Percentiles rank a stretch among this genome's conserved stretches.
Evolutionary conservation across 2,113 vertebrate genomes (phyloP).

Genomic region (Murina feae): DNA sequence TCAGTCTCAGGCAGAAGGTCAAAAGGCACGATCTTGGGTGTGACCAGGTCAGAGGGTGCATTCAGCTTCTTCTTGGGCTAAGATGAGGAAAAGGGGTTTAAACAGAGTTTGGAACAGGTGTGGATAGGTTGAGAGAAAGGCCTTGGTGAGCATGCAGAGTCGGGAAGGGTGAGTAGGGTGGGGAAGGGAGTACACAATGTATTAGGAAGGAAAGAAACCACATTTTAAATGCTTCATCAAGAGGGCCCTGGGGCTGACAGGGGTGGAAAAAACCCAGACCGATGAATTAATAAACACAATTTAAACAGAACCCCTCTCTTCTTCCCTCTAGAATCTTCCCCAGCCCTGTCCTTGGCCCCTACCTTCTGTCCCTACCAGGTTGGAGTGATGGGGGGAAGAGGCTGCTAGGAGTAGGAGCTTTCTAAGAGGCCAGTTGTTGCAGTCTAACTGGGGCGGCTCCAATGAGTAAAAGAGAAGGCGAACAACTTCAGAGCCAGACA

Average conservation of each 20-base stretch:
- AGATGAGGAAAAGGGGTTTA: slow-evolving; percentile 83
- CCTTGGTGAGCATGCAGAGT: not conserved
- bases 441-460: not conserved
- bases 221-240: slow-evolving; percentile 10
- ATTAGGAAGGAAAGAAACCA: not conserved
- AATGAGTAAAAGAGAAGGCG: not conserved
- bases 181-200: not conserved
- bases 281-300: slow-evolving; percentile 24
- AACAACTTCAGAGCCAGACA: not conserved
- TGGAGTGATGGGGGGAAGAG: not conserved
- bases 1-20: slow-evolving; percentile 80
- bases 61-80: slow-evolving; percentile 81
- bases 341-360: not conserved
- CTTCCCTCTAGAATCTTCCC: not conserved
- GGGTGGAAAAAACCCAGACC: not conserved
- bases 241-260: not conserved
- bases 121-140: not conserved
- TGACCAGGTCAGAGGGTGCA: slow-evolving; percentile 57
- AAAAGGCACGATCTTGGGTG: slow-evolving; percentile 68
- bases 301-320: not conserved
- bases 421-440: not conserved
- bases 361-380: not conserved
- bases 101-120: slow-evolving; percentile 62
- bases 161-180: not conserved
- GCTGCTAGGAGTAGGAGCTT: not conserved